A percentile compares a stretch with the other conserved stretches of the same genome.
Evolutionary conservation across 2,113 vertebrate species (phyloP).

Genomic region (Anolis sagrei): DNA sequence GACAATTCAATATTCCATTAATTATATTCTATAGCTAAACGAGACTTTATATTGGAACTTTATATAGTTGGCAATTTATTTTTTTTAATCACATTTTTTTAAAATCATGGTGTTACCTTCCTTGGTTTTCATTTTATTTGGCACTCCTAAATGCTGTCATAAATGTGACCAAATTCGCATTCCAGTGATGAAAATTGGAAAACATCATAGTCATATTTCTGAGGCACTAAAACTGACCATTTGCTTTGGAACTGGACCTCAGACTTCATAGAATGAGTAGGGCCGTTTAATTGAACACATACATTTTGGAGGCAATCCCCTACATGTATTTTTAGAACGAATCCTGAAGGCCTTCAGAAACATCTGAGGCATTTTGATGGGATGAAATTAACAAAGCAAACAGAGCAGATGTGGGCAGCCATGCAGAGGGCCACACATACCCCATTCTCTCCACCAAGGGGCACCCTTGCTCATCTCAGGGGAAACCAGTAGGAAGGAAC

Average conservation of each 20-base stretch:
- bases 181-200: background rate
- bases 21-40: background rate
- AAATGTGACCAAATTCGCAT: background rate
- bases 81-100: too few species aligned
- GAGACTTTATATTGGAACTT: too few species aligned
- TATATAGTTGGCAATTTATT: background rate
- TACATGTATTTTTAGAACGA: background rate
- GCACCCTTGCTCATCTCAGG: background rate
- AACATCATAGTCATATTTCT: background rate
- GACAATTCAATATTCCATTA: background rate
- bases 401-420: too few species aligned
- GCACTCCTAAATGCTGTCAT: background rate
- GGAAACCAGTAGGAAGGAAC: background rate
- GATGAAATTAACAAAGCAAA: too few species aligned
- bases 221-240: background rate
- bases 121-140: background rate
- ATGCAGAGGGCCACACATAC: background rate
- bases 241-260: background rate
- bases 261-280: background rate
- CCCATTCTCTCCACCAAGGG: too few species aligned
- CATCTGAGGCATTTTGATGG: background rate
- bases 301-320: background rate
- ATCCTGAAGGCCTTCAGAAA: background rate
- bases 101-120: background rate
- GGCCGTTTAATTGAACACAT: background rate